Evolutionary conservation across 2,113 vertebrate species (phyloP).

Genomic region (Sturnira hondurensis): DNA sequence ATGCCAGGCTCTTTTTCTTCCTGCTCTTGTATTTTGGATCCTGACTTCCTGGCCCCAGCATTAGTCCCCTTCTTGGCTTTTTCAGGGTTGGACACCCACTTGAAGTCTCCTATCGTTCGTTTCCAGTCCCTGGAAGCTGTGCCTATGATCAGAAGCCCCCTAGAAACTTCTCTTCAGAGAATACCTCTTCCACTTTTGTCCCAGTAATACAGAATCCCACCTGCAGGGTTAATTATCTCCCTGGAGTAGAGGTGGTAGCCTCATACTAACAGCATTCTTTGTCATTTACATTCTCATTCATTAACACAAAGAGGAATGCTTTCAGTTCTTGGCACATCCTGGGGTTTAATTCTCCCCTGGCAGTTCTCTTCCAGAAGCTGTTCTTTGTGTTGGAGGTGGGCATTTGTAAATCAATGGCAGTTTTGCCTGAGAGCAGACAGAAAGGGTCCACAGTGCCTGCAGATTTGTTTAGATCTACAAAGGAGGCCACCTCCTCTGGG

Average conservation of each 20-base stretch:
- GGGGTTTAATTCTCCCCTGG: background rate
- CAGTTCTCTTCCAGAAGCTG: background rate
- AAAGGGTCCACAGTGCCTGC: background rate
- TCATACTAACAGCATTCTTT: background rate
- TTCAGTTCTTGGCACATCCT: background rate
- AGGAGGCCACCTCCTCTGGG: background rate
- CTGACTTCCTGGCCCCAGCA: background rate
- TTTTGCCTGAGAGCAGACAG: background rate
- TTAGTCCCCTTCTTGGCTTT: background rate
- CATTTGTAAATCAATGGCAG: conserved; percentile 18
- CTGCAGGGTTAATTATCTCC: background rate
- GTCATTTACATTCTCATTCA: background rate
- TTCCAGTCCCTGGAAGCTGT: background rate
- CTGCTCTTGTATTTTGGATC: background rate
- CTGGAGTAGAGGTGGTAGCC: background rate
- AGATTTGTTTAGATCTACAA: background rate
- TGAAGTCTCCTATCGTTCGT: background rate
- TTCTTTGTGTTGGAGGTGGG: background rate
- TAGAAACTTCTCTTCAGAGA: background rate
- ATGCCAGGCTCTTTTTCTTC: background rate
- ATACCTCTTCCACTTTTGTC: background rate
- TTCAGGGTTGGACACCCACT: background rate
- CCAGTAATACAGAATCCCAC: background rate
- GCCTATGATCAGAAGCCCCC: background rate
- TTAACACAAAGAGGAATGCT: background rate